These are phyloP conservation scores for Himalopsyche japonica DNA, from an alignment of 2,888 invertebrate genomes.

Conservation along the genomic window DNA sequence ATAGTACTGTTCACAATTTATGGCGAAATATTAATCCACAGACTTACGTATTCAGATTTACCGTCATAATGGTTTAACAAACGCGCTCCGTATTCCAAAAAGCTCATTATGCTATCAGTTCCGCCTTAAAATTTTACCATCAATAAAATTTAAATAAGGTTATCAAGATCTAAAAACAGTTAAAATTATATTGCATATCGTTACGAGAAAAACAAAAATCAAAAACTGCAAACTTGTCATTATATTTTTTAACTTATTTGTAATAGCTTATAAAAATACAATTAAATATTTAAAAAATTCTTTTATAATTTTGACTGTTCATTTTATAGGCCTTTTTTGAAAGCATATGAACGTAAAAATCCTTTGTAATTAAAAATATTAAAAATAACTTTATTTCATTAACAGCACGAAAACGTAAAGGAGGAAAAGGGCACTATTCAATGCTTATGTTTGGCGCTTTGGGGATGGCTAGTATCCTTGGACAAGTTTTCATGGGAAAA, in stretches of 20 bases:
- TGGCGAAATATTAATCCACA: too few relatives aligned
- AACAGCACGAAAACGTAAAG: slow-evolving; percentile 50
- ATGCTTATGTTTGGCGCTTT: slow-evolving; percentile 46
- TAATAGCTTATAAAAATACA: too few relatives aligned
- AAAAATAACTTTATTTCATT: not conserved
- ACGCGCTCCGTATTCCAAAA: too few relatives aligned
- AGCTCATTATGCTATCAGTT: not conserved
- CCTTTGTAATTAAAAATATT: too few relatives aligned
- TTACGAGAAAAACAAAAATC: not conserved
- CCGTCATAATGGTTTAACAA: not conserved
- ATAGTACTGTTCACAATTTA: too few relatives aligned
- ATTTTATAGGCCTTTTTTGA: too few relatives aligned
- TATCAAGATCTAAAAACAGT: not conserved
- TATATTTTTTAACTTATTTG: too few relatives aligned
- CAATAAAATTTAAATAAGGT: not conserved
- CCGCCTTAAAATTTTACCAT: not conserved
- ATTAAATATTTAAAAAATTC: too few relatives aligned
- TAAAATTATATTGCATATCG: not conserved
- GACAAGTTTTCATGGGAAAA: slow-evolving; percentile 69
- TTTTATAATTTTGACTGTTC: too few relatives aligned
- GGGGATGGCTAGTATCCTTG: slow-evolving; percentile 65
- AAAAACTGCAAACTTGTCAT: too few relatives aligned
- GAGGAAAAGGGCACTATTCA: not conserved
- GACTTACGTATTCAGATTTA: too few relatives aligned
- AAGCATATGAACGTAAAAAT: too few relatives aligned